phyloP scores from a whole-genome alignment of 1,140 invertebrate genomes.

The Drosophila insularis region DNA sequence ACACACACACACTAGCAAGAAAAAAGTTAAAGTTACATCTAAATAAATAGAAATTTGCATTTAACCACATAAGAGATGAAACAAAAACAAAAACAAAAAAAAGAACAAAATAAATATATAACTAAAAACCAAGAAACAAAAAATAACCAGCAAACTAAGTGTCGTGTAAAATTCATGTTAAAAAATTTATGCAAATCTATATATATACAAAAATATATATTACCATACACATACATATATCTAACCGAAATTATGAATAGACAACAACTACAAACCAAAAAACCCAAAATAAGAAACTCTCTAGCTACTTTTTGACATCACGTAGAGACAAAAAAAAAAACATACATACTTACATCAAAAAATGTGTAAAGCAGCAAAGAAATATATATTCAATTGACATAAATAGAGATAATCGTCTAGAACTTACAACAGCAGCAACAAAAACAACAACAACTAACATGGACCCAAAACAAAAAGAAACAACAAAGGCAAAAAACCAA shows the following conservation, averaged over 20 bases:
- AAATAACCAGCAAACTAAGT: constrained; percentile 71
- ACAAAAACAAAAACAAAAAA: constrained; percentile 21
- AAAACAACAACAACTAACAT: constrained; percentile 23
- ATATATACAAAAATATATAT: constrained; percentile 38
- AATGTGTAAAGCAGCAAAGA: constrained; percentile 19
- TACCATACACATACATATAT: constrained; percentile 50
- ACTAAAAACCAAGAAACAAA: constrained; percentile 44
- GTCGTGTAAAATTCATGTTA: constrained; percentile 77
- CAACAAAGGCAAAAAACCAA: constrained; percentile 9
- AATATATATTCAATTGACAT: neutral
- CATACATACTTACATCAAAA: constrained; percentile 26
- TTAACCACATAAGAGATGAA: constrained; percentile 33
- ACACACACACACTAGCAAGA: constrained; percentile 12
- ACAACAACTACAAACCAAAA: constrained; percentile 14
- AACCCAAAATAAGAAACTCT: neutral
- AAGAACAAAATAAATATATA: constrained; percentile 17
- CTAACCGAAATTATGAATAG: constrained; percentile 51
- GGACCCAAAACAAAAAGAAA: constrained; percentile 23
- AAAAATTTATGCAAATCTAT: constrained; percentile 42
- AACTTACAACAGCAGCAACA: too few species aligned
- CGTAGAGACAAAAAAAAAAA: constrained; percentile 8
- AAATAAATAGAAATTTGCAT: constrained; percentile 69
- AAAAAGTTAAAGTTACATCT: constrained; percentile 38
- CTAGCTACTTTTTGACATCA: constrained; percentile 37
- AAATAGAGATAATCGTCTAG: too few species aligned